Conservation (phyloP, 2,888 invertebrate species). For the Brassicogethes aeneus region DNA sequence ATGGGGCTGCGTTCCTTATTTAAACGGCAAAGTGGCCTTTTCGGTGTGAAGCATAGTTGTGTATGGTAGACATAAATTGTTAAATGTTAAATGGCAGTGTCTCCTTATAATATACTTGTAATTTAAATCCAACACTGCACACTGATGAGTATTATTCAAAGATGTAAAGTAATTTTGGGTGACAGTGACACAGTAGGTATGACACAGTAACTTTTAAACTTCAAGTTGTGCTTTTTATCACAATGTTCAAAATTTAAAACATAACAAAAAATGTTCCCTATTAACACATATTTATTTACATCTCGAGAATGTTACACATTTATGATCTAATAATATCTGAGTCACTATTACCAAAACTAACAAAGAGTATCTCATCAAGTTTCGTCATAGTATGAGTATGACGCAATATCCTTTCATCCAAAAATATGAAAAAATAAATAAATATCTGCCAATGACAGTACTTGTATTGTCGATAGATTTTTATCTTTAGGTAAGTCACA, state of each 20-base stretch:
- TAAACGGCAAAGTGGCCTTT: background rate
- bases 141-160: background rate
- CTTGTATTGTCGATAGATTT: conserved; percentile 32
- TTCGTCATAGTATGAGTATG: conserved; percentile 5
- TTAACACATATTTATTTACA: background rate
- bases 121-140: background rate
- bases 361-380: conserved; percentile 9
- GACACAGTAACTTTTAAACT: conserved; percentile 1
- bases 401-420: conserved; percentile 6
- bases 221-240: conserved; percentile 10
- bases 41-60: too few species aligned
- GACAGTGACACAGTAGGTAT: conserved; percentile 20
- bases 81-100: conserved; percentile 21
- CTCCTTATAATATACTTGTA: conserved; percentile 8
- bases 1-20: too few species aligned
- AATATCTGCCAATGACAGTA: conserved; percentile 14
- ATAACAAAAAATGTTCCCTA: background rate
- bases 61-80: background rate
- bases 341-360: conserved; percentile 20
- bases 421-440: conserved; percentile 9
- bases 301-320: background rate
- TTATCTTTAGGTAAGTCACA: conserved; percentile 23
- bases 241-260: conserved; percentile 8
- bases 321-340: conserved; percentile 10
- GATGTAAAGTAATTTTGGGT: conserved; percentile 5